Conservation (phyloP, 2,113 vertebrate species). For the Ciconia maguari region DNA sequence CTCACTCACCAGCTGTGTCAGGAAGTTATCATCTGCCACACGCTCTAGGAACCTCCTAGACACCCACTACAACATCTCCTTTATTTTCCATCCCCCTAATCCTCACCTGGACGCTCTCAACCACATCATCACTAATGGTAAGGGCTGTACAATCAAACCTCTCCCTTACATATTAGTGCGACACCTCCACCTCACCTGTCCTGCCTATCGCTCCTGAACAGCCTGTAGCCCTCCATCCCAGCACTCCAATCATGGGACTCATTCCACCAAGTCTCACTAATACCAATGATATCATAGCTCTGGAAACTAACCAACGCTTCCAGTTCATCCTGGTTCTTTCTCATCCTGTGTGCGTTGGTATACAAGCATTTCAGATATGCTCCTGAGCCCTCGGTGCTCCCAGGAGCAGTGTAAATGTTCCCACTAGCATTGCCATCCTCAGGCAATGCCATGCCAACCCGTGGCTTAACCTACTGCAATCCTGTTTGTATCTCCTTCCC, state of each 20-base stretch:
- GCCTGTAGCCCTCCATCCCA: background rate
- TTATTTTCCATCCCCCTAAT: background rate
- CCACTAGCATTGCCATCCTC: background rate
- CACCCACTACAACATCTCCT: background rate
- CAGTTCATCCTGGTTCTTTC: background rate
- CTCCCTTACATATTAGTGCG: accelerated
- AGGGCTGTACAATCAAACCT: background rate
- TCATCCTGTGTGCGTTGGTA: background rate
- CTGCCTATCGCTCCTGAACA: background rate
- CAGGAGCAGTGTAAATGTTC: background rate
- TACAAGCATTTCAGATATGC: background rate
- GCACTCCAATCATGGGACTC: background rate
- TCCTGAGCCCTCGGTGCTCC: background rate
- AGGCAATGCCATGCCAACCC: background rate
- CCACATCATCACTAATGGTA: background rate
- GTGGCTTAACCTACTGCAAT: background rate
- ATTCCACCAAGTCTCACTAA: background rate
- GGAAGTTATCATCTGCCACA: too few relatives aligned
- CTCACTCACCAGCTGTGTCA: too few relatives aligned
- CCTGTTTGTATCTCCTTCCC: background rate
- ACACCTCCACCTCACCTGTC: background rate
- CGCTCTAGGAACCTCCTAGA: too few relatives aligned
- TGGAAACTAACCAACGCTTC: background rate
- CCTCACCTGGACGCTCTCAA: background rate
- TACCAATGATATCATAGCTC: background rate